Conservation (phyloP, 2,113 vertebrate species). For the Syrmaticus mikado region DNA sequence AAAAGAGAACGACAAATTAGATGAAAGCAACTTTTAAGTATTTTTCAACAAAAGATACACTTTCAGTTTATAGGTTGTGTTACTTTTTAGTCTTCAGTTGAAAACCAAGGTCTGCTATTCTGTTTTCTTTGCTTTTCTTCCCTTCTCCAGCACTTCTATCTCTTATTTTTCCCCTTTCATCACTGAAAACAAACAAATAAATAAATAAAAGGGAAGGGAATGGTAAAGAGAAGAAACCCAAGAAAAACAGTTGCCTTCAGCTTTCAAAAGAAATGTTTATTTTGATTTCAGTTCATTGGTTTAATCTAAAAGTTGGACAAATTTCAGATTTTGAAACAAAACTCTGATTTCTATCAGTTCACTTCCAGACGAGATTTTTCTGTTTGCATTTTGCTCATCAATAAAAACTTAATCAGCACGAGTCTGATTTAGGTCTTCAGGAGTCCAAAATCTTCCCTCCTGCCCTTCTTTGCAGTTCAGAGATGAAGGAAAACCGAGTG, state of each 20-base stretch:
- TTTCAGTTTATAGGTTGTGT: neutral
- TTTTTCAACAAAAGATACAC: neutral
- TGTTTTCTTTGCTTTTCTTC: neutral
- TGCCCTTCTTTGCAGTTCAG: neutral
- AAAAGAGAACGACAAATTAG: neutral
- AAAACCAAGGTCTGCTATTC: neutral
- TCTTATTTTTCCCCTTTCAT: neutral
- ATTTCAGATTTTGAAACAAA: neutral
- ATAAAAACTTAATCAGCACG: neutral
- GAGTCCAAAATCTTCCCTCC: neutral
- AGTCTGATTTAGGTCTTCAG: neutral
- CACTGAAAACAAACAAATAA: neutral
- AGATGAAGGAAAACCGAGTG: neutral
- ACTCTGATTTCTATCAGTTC: neutral
- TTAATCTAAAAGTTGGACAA: neutral
- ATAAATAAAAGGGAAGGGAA: neutral
- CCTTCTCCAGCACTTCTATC: neutral
- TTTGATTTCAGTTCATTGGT: neutral
- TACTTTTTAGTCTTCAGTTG: neutral
- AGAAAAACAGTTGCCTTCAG: neutral
- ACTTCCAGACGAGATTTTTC: neutral
- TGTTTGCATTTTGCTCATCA: neutral
- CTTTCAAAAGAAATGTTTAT: neutral
- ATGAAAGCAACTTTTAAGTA: neutral
- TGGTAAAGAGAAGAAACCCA: neutral